Percentiles rank a stretch among this genome's conserved stretches.
Conservation (phyloP, 2,113 vertebrate species). For the Trematocara marginatum region DNA sequence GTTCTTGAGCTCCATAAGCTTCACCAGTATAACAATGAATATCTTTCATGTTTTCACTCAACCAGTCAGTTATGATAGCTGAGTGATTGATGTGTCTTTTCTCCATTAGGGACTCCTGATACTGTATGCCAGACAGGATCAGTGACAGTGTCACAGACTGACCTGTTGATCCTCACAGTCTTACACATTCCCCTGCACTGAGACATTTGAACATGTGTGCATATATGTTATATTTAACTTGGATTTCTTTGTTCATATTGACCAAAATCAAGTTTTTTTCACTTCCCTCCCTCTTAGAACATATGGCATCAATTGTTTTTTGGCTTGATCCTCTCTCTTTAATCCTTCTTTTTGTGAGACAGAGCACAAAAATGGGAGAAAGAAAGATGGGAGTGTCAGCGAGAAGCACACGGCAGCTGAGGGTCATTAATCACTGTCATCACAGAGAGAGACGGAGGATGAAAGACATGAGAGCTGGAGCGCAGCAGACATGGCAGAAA, state of each 20-base stretch:
- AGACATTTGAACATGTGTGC: background rate
- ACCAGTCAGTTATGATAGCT: background rate
- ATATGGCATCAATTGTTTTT: slow-evolving; percentile 51
- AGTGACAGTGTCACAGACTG: background rate
- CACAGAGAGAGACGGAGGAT: slow-evolving; percentile 38
- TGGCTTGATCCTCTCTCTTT: slow-evolving; percentile 21
- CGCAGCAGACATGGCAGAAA: slow-evolving; percentile 49
- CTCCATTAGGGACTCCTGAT: background rate
- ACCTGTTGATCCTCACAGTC: slow-evolving; percentile 9
- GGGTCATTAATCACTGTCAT: slow-evolving; percentile 74
- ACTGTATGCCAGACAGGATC: background rate
- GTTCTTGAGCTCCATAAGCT: background rate
- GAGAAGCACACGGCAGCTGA: slow-evolving; percentile 68
- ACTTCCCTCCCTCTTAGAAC: background rate
- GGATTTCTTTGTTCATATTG: background rate
- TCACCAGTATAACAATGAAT: background rate
- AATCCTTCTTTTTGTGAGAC: slow-evolving; percentile 44
- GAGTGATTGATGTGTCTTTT: background rate
- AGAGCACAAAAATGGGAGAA: slow-evolving; percentile 59
- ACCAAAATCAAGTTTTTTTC: slow-evolving; percentile 3
- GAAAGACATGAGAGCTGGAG: slow-evolving; percentile 53
- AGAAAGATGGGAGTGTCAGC: slow-evolving; percentile 68
- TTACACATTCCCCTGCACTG: background rate
- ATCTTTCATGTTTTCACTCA: background rate
- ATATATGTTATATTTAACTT: background rate